These are phyloP conservation scores for Calliphora vicina DNA, from an alignment of 1,140 invertebrate species.

Conservation along the genomic window DNA sequence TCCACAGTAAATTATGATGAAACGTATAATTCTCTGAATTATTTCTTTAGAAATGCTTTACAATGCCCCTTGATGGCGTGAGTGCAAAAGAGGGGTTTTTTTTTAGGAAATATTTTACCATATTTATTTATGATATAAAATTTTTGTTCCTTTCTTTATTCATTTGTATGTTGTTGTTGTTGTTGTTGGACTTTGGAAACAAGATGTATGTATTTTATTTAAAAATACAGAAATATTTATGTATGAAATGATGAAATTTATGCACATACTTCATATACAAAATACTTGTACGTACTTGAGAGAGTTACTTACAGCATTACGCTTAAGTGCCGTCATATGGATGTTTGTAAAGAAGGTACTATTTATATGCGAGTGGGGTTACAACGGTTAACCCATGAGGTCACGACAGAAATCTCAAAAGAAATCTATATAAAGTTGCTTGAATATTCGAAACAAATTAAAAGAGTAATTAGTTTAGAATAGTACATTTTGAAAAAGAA, in stretches of 20 bases:
- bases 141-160: slow-evolving; percentile 4
- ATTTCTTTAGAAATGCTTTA: neutral
- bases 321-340: slow-evolving; percentile 25
- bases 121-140: slow-evolving; percentile 27
- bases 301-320: slow-evolving; percentile 28
- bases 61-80: too few relatives aligned
- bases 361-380: neutral
- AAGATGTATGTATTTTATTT: neutral
- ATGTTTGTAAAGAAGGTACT: neutral
- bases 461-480: too few relatives aligned
- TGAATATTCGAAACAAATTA: too few relatives aligned
- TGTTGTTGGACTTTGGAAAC: neutral
- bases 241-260: slow-evolving; percentile 4
- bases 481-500: too few relatives aligned
- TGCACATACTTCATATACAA: slow-evolving; percentile 32
- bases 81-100: neutral
- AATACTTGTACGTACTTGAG: slow-evolving; percentile 32
- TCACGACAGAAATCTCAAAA: too few relatives aligned
- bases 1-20: neutral
- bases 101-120: slow-evolving; percentile 6
- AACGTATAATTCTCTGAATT: slow-evolving; percentile 7
- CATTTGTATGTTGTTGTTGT: neutral
- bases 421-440: too few relatives aligned
- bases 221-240: neutral
- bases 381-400: neutral